phyloP scores from a whole-genome alignment of 2,888 invertebrate genomes.

The Pharmacophagus antenor region DNA sequence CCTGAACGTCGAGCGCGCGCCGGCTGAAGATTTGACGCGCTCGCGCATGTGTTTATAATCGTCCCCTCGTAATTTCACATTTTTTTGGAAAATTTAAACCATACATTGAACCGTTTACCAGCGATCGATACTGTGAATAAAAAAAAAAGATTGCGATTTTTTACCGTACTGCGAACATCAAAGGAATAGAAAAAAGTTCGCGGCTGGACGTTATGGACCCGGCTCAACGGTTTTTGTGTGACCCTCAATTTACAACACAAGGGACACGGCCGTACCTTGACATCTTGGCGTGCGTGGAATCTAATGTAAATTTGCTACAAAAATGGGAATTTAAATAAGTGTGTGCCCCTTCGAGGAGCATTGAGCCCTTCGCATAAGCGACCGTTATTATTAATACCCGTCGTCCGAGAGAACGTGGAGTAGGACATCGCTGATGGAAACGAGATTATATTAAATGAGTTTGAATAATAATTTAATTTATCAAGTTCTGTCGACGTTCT shows the following conservation, averaged over 20 bases:
- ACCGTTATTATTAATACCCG: constrained; percentile 69
- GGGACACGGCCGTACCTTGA: constrained; percentile 67
- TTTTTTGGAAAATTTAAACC: constrained; percentile 65
- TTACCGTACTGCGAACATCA: constrained; percentile 66
- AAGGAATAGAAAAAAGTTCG: constrained; percentile 64
- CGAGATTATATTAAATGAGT: constrained; percentile 29
- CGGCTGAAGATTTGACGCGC: constrained; percentile 81
- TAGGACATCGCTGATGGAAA: constrained; percentile 31
- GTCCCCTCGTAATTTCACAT: constrained; percentile 75
- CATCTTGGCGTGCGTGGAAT: constrained; percentile 69
- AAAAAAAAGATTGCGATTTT: constrained; percentile 61
- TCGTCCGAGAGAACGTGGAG: constrained; percentile 54
- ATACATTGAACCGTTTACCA: constrained; percentile 68
- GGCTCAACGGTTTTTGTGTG: constrained; percentile 79
- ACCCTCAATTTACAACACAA: constrained; percentile 78
- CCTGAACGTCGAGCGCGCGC: constrained; percentile 66
- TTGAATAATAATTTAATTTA: constrained; percentile 26
- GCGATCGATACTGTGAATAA: constrained; percentile 52
- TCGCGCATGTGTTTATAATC: constrained; percentile 79
- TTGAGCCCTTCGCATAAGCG: constrained; percentile 65
- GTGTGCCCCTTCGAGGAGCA: constrained; percentile 51
- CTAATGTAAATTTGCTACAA: constrained; percentile 78
- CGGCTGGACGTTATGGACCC: constrained; percentile 76
- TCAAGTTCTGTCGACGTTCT: background rate
- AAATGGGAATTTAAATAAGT: constrained; percentile 80